These are phyloP conservation scores for Anastrepha obliqua DNA, from an alignment of 1,140 invertebrate genomes.

Conservation along the genomic window DNA sequence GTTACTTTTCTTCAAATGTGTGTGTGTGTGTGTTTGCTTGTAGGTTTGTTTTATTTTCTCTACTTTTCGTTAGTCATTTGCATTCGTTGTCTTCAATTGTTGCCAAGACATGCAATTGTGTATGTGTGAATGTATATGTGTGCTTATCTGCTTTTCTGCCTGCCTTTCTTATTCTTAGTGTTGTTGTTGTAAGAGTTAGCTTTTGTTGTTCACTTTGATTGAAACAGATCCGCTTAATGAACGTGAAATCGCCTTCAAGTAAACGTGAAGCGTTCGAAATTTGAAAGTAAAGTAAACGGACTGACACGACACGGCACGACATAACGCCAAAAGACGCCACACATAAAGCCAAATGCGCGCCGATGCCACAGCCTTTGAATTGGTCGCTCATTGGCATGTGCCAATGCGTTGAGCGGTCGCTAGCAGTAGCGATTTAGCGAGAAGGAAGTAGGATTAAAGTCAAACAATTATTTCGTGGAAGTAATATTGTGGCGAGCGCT, in stretches of 20 bases:
- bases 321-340: conserved; percentile 1
- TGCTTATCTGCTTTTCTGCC: conserved; percentile 5
- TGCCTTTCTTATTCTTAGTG: conserved; percentile 6
- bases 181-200: conserved; percentile 27
- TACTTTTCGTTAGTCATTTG: conserved; percentile 21
- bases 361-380: background rate
- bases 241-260: conserved; percentile 49
- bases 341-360: background rate
- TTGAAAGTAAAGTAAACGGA: conserved; percentile 50
- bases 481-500: background rate
- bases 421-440: background rate
- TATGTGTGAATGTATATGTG: background rate
- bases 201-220: conserved; percentile 47
- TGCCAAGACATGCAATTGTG: background rate
- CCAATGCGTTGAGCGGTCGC: conserved; percentile 16
- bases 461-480: background rate
- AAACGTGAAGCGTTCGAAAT: conserved; percentile 53
- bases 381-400: conserved; percentile 38
- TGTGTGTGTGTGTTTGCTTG: background rate
- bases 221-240: conserved; percentile 52
- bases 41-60: background rate
- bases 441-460: background rate
- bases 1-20: background rate
- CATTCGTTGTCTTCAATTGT: conserved; percentile 29
- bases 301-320: conserved; percentile 35